Conservation (phyloP, 2,888 invertebrate species). For the Pseudoips prasinana region DNA sequence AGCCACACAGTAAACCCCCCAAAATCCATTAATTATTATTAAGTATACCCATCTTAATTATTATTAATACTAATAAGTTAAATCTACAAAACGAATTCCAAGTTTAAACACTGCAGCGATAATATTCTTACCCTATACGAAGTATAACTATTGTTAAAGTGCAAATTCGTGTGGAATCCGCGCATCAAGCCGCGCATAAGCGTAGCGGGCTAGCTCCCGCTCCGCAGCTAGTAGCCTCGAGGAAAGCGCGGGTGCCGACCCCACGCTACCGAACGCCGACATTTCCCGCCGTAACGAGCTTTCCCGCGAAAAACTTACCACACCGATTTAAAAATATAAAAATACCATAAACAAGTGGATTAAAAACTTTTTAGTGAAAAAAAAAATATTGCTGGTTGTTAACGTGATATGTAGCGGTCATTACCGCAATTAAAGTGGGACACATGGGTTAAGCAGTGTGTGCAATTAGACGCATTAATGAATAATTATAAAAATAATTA, state of each 20-base stretch:
- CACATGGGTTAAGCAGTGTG: slow-evolving; percentile 14
- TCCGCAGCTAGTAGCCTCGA: slow-evolving; percentile 55
- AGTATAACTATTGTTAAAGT: slow-evolving; percentile 14
- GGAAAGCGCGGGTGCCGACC: slow-evolving; percentile 58
- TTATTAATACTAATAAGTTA: too few species aligned
- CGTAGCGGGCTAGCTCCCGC: slow-evolving; percentile 41
- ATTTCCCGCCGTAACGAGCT: slow-evolving; percentile 29
- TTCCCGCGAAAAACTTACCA: slow-evolving; percentile 69
- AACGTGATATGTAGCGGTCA: too few species aligned
- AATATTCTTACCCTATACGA: too few species aligned
- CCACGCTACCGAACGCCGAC: slow-evolving; percentile 33
- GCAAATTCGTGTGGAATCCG: slow-evolving; percentile 36
- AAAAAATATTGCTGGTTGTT: neutral
- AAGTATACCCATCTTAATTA: too few species aligned
- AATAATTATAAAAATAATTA: slow-evolving; percentile 2
- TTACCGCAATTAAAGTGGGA: neutral
- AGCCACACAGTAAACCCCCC: too few species aligned
- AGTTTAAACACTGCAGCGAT: too few species aligned
- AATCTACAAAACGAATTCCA: too few species aligned
- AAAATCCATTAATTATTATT: too few species aligned
- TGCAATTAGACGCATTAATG: slow-evolving; percentile 1
- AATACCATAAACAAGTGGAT: neutral
- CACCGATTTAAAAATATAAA: slow-evolving; percentile 5
- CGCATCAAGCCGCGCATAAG: slow-evolving; percentile 67
- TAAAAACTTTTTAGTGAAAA: neutral